phyloP scores from a whole-genome alignment of 1,140 invertebrate genomes.

The Tetranychus cinnabarinus region DNA sequence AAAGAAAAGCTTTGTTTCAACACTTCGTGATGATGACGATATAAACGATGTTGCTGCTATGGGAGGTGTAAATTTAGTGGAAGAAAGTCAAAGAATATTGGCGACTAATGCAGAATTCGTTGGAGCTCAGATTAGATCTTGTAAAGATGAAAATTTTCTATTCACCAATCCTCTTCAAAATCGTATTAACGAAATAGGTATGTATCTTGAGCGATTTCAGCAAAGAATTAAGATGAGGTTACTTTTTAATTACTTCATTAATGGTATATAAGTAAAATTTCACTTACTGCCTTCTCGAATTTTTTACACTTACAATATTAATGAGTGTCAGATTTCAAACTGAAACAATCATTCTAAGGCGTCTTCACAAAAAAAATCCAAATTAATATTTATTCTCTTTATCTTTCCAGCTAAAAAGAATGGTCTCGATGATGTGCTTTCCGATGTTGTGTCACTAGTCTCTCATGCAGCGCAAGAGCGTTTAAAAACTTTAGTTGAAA shows the following conservation, averaged over 20 bases:
- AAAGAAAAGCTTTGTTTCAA: conserved; percentile 19
- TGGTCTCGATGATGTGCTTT: conserved; percentile 59
- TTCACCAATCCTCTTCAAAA: conserved; percentile 46
- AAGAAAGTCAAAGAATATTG: conserved; percentile 82
- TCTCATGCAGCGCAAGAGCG: conserved; percentile 88
- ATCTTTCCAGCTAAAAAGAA: conserved; percentile 35
- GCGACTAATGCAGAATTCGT: conserved; percentile 74
- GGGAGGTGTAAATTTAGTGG: conserved; percentile 93
- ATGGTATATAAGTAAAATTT: neutral
- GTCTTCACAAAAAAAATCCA: neutral
- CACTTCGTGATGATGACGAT: conserved; percentile 54
- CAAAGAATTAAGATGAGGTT: neutral
- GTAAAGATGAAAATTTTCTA: conserved; percentile 80
- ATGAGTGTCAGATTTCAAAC: neutral
- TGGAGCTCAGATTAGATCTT: conserved; percentile 79
- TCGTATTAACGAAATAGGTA: conserved; percentile 49
- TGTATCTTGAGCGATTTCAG: conserved; percentile 7
- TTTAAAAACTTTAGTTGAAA: conserved; percentile 72
- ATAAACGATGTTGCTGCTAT: conserved; percentile 97
- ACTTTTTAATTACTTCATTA: neutral
- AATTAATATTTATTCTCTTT: neutral
- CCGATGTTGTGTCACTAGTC: conserved; percentile 67
- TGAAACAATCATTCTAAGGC: neutral
- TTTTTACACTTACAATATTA: neutral
- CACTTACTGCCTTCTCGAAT: neutral